phyloP scores from a whole-genome alignment of 1,140 invertebrate species.

The Temnothorax curvispinosus region DNA sequence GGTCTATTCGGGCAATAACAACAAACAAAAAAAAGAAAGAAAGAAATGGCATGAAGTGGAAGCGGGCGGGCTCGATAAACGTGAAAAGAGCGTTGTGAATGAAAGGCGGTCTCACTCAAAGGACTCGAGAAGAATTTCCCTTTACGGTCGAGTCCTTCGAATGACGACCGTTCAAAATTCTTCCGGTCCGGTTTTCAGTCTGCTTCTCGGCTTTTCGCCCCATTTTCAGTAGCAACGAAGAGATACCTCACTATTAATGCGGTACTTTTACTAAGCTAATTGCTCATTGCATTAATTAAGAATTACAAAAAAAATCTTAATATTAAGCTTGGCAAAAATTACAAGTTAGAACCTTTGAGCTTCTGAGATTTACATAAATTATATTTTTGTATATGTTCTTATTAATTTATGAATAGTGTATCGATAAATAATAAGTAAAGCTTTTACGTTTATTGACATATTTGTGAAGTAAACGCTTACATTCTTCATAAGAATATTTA shows the following conservation, averaged over 20 bases:
- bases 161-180: constrained; percentile 64
- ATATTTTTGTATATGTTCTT: background rate
- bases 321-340: background rate
- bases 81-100: constrained; percentile 67
- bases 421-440: background rate
- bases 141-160: constrained; percentile 29
- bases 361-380: background rate
- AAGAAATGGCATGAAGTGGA: constrained; percentile 18
- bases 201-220: background rate
- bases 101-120: constrained; percentile 65
- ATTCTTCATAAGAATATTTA: background rate
- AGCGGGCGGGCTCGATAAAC: constrained; percentile 46
- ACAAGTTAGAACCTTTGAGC: background rate
- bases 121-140: constrained; percentile 59
- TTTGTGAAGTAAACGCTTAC: background rate
- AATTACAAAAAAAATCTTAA: constrained; percentile 30
- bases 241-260: constrained; percentile 41
- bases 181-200: constrained; percentile 64
- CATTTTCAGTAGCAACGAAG: constrained; percentile 18
- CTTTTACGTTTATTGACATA: background rate
- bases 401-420: background rate
- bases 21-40: constrained; percentile 22
- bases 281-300: constrained; percentile 37
- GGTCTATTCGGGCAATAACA: constrained; percentile 33
- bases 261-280: constrained; percentile 39